Base-by-base conservation (phyloP, 2,888 invertebrate genomes). In the Caenorhabditis japonica region DNA sequence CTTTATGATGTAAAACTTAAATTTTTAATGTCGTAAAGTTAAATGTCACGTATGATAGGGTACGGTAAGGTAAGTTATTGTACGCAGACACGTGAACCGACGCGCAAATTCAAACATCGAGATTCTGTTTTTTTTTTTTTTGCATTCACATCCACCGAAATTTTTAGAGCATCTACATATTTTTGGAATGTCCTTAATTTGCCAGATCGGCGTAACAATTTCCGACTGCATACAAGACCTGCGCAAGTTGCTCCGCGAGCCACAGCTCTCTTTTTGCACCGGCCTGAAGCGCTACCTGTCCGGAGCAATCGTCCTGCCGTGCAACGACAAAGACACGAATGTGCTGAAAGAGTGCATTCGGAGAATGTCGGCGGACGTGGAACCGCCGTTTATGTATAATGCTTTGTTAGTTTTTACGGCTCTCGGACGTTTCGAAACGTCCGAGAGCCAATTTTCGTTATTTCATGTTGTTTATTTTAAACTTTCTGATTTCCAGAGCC, bases 251-350 rank as follows among this genome's bases (percentile, higher is more conserved):
- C 44, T 79, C 5, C 44, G 43, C 12, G 79, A 79, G 36, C 79
- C 79, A 7, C 62, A 73, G 4, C 59, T 79, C 4, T 53, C 53
- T 1, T 79, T 79, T 34, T 76, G 74, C 30, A 71, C 71, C 13
- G 79, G 79, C 12, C 52, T 79, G 23, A 79, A 79, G 41, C 25
- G 76, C 41, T 80, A 81, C 59, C 46, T 77, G 2, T 79, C 79
- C 0, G 81, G 81, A 17, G 66, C 81, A 1, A 79, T 81, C 39
- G 77, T 81, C n/a, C 55, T 81, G 8, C 81, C 81, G 4, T 70
- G 75, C 25, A 75, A 73, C 38, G 64, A 68, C 5, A 55, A 60
- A 17, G 76, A 76, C 38, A 19, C 53, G 10, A 55, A 55, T 17
- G 61, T 70, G 36, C 17, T 81, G 23, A 77, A 64, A 38, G 69